A percentile compares a stretch with the other conserved stretches of the same genome.
Conservation (phyloP, 2,888 invertebrate genomes). For the Apodemia zela region DNA sequence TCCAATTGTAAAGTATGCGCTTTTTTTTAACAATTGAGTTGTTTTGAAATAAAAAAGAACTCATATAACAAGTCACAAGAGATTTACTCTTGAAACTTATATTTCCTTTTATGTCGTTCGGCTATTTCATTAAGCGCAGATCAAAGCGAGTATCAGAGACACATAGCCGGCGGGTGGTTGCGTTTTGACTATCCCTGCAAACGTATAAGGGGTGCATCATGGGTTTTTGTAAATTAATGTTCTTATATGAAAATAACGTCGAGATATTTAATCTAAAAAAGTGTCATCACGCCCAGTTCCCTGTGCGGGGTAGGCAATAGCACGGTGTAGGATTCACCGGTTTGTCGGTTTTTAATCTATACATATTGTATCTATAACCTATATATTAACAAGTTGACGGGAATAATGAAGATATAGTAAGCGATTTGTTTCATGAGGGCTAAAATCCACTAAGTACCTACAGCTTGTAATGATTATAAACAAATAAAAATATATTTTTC, state of each 20-base stretch:
- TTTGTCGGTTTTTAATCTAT: too few relatives aligned
- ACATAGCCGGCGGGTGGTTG: constrained; percentile 33
- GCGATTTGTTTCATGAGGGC: too few relatives aligned
- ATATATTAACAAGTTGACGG: too few relatives aligned
- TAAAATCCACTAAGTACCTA: too few relatives aligned
- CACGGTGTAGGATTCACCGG: too few relatives aligned
- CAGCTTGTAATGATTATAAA: too few relatives aligned
- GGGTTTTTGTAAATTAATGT: not conserved
- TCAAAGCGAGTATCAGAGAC: constrained; percentile 37
- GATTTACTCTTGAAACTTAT: constrained; percentile 24
- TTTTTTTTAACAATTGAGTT: constrained; percentile 10
- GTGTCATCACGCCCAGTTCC: too few relatives aligned
- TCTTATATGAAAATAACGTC: not conserved
- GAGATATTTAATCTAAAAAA: not conserved
- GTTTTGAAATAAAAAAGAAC: not conserved
- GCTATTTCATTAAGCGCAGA: constrained; percentile 40
- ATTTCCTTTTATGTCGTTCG: constrained; percentile 29
- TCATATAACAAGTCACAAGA: constrained; percentile 16
- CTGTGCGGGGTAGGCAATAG: too few relatives aligned
- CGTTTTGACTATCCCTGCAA: constrained; percentile 31
- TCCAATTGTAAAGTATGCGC: not conserved
- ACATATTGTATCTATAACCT: too few relatives aligned
- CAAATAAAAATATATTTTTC: too few relatives aligned
- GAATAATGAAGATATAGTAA: too few relatives aligned
- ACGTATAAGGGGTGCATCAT: not conserved